phyloP scores from a whole-genome alignment of 2,113 vertebrate species.

The Chloebia gouldiae region DNA sequence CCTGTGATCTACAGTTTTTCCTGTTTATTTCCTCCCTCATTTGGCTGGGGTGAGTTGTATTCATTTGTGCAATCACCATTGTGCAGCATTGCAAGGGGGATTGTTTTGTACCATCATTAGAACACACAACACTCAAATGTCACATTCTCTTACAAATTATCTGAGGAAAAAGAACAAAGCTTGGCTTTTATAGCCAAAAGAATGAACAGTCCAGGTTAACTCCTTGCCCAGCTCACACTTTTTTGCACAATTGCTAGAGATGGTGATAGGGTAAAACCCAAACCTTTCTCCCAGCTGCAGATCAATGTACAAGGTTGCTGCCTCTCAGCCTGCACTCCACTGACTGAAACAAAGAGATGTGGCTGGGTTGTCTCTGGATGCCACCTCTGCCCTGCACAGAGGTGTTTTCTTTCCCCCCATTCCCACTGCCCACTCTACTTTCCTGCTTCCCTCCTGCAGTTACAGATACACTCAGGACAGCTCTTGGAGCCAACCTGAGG shows the following conservation, averaged over 20 bases:
- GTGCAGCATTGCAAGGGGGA: not conserved
- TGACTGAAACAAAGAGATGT: not conserved
- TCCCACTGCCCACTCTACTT: fast-evolving
- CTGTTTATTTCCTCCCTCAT: not conserved
- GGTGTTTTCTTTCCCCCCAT: not conserved
- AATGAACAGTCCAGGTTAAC: not conserved
- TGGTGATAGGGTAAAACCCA: not conserved
- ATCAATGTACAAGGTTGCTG: not conserved
- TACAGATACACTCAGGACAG: not conserved
- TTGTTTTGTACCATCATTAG: not conserved
- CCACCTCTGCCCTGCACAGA: not conserved
- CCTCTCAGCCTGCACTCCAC: not conserved
- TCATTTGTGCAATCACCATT: not conserved
- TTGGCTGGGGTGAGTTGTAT: not conserved
- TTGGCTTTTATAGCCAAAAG: not conserved
- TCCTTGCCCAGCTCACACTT: not conserved
- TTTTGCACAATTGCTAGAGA: not conserved
- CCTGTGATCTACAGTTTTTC: not conserved
- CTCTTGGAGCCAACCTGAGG: not conserved
- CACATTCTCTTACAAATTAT: not conserved
- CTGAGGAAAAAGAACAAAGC: not conserved
- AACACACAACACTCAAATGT: not conserved
- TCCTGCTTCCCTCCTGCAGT: not conserved
- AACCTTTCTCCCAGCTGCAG: not conserved
- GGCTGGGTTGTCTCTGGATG: not conserved